Percentiles rank a stretch among this genome's conserved stretches.
phyloP scores from a whole-genome alignment of 64 coral and sea anemone genomes.

The Dendronephthya gigantea region DNA sequence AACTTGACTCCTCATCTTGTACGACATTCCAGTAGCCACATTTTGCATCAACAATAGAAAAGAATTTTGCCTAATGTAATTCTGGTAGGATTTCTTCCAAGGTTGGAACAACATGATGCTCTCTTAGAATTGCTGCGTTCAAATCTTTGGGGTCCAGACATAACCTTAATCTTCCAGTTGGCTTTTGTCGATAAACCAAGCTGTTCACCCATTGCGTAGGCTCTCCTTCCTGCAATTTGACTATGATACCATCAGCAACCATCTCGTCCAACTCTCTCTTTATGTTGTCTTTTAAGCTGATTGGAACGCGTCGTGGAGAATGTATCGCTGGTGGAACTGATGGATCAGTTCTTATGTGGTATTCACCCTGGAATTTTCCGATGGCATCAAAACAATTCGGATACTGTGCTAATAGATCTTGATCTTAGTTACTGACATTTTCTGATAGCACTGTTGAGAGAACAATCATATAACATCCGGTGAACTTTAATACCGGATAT shows the following conservation, averaged over 20 bases:
- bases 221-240: background rate
- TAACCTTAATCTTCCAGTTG: background rate
- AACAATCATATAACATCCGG: too few species aligned
- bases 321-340: background rate
- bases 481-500: too few species aligned
- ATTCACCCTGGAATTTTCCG: background rate
- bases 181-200: background rate
- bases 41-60: background rate
- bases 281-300: background rate
- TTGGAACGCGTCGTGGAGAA: background rate
- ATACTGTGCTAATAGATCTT: background rate
- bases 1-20: background rate
- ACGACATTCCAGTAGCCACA: slow-evolving; percentile 2
- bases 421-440: too few species aligned
- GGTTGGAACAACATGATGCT: background rate
- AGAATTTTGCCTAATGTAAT: background rate
- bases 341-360: background rate
- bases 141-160: slow-evolving; percentile 7
- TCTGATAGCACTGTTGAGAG: too few species aligned
- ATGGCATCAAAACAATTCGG: background rate
- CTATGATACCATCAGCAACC: background rate
- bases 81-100: background rate
- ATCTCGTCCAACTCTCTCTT: background rate
- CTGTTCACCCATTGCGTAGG: background rate
- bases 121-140: background rate